These are phyloP conservation scores for Oncorhynchus gorbuscha DNA, from an alignment of 2,113 vertebrate genomes.

Conservation along the genomic window DNA sequence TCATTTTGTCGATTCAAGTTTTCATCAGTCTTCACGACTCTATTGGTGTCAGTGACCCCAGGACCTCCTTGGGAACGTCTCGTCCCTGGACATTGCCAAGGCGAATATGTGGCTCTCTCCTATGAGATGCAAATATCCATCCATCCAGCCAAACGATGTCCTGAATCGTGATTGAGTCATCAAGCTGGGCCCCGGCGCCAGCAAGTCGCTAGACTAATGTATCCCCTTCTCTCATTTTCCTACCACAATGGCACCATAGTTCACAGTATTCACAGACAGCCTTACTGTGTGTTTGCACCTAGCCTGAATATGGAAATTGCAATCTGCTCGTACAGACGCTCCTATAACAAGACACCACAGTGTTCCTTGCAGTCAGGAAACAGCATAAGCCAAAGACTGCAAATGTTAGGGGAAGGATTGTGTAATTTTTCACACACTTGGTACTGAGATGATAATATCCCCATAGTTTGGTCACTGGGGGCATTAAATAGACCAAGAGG, in stretches of 20 bases:
- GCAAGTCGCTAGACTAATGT: too few relatives aligned
- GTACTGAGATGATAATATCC: slow-evolving; percentile 19
- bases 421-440: not conserved
- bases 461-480: slow-evolving; percentile 27
- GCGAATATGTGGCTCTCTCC: too few relatives aligned
- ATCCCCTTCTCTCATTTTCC: too few relatives aligned
- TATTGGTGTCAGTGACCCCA: too few relatives aligned
- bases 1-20: too few relatives aligned
- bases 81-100: too few relatives aligned
- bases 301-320: slow-evolving; percentile 4
- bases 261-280: slow-evolving; percentile 19
- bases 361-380: slow-evolving; percentile 13
- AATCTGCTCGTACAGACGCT: slow-evolving; percentile 6
- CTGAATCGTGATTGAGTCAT: too few relatives aligned
- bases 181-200: too few relatives aligned
- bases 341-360: slow-evolving; percentile 23
- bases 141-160: too few relatives aligned
- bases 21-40: too few relatives aligned
- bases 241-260: not conserved
- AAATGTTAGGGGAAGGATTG: not conserved
- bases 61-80: too few relatives aligned
- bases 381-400: slow-evolving; percentile 5
- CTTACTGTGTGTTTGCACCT: slow-evolving; percentile 13
- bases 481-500: slow-evolving; percentile 45
- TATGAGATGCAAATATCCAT: too few relatives aligned